Conservation (phyloP, 2,888 invertebrate species). For the Trichacis sp. region DNA sequence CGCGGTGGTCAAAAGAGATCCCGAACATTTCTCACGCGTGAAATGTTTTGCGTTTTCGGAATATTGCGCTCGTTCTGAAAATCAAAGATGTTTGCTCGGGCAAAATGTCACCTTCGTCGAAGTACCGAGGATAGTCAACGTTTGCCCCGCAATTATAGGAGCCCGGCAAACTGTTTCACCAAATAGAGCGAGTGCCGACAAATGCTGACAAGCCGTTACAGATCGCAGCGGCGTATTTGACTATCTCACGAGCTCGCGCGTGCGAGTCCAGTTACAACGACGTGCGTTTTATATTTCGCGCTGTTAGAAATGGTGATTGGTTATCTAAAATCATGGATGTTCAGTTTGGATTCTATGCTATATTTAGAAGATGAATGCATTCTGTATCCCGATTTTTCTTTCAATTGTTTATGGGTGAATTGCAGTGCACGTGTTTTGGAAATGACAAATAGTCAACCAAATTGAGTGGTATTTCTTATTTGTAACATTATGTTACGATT, state of each 20-base stretch:
- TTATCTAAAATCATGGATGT: no score
- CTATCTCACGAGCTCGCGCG: slow-evolving; percentile 64
- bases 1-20: no score
- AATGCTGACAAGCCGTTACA: slow-evolving; percentile 55
- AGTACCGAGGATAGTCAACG: slow-evolving; percentile 60
- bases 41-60: not conserved
- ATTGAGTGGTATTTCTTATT: no score
- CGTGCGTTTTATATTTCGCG: not conserved
- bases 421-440: no score
- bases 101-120: slow-evolving; percentile 20
- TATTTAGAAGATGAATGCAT: no score
- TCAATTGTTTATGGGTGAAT: no score
- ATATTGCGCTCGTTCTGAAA: not conserved
- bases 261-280: slow-evolving; percentile 5
- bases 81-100: slow-evolving; percentile 27
- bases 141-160: slow-evolving; percentile 66
- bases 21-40: not conserved
- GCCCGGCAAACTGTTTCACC: slow-evolving; percentile 66
- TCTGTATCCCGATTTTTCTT: no score
- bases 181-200: slow-evolving; percentile 58
- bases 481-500: no score
- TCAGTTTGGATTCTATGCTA: no score
- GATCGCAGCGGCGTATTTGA: slow-evolving; percentile 63
- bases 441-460: no score
- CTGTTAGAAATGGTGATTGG: not conserved